Evolutionary conservation across 53 echinoderm and acorn worm genomes (phyloP).

Genomic region (Stichopus horrens): DNA sequence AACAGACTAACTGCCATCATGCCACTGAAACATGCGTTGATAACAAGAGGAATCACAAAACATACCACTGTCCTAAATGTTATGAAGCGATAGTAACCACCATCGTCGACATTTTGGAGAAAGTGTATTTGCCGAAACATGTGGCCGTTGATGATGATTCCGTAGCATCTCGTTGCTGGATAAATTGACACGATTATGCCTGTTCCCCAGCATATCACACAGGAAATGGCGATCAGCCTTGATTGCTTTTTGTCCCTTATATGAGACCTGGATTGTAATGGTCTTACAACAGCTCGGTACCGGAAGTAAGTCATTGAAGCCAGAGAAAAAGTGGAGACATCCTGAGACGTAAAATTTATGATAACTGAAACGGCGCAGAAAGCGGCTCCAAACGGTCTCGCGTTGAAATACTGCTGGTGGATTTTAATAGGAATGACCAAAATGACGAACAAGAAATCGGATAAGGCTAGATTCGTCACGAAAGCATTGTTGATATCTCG

Average conservation of each 20-base stretch:
- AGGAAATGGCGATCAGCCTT: not conserved
- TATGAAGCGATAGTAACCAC: not conserved
- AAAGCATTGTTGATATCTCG: constrained; percentile 24
- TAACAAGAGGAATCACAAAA: not conserved
- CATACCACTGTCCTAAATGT: not conserved
- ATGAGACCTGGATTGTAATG: constrained; percentile 20
- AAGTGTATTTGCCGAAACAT: not conserved
- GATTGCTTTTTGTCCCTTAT: not conserved
- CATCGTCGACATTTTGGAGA: not conserved
- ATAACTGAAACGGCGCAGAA: not conserved
- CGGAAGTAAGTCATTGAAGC: constrained; percentile 27
- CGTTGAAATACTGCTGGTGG: no score
- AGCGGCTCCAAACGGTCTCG: not conserved
- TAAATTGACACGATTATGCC: not conserved
- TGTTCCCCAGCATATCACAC: not conserved
- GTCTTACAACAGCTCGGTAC: constrained; percentile 19
- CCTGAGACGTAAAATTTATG: constrained; percentile 17
- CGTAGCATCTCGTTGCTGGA: not conserved
- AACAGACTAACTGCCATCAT: constrained; percentile 6
- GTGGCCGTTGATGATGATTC: not conserved
- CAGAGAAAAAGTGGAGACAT: constrained; percentile 20
- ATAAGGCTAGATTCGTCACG: constrained; percentile 21
- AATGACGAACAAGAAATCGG: constrained; percentile 15
- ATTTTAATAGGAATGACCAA: not conserved
- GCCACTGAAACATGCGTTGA: not conserved